phyloP scores from a whole-genome alignment of 37 sponge, comb jelly and placozoan genomes.

The Ephydatia muelleri region DNA sequence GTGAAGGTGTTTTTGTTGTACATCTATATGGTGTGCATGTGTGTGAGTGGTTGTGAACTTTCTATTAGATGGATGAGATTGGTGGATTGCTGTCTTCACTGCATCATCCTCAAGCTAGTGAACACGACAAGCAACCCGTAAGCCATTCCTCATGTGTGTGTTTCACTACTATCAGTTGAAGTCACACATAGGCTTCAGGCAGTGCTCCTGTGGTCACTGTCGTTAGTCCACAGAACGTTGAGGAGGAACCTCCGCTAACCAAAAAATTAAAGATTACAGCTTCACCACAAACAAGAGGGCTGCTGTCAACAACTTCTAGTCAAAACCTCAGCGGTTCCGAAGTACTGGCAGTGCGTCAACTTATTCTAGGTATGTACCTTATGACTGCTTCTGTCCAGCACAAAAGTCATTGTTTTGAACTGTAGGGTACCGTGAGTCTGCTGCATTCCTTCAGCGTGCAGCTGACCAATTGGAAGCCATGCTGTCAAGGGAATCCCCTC shows the following conservation, averaged over 20 bases:
- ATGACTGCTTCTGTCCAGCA: neutral
- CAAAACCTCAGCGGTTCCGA: slow-evolving; percentile 33
- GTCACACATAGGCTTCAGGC: neutral
- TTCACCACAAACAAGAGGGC: neutral
- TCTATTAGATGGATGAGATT: neutral
- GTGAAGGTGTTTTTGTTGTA: neutral
- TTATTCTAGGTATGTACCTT: slow-evolving; percentile 39
- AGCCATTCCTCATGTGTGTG: neutral
- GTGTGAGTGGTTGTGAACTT: neutral
- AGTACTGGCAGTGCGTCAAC: slow-evolving; percentile 58
- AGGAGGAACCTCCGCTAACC: neutral
- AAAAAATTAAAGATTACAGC: neutral
- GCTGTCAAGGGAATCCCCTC: slow-evolving; percentile 21
- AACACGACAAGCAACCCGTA: neutral
- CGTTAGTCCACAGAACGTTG: neutral
- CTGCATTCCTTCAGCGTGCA: slow-evolving; percentile 73
- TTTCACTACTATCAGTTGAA: neutral
- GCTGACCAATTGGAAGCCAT: slow-evolving; percentile 82
- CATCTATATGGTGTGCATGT: neutral
- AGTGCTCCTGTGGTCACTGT: neutral
- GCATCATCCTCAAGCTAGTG: neutral
- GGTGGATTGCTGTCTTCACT: neutral
- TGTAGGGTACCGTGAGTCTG: slow-evolving; percentile 82
- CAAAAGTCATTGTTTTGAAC: neutral
- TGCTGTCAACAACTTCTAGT: neutral